Base-by-base conservation (phyloP, 2,113 vertebrate genomes). In the Nothocercus nigrocapillus region DNA sequence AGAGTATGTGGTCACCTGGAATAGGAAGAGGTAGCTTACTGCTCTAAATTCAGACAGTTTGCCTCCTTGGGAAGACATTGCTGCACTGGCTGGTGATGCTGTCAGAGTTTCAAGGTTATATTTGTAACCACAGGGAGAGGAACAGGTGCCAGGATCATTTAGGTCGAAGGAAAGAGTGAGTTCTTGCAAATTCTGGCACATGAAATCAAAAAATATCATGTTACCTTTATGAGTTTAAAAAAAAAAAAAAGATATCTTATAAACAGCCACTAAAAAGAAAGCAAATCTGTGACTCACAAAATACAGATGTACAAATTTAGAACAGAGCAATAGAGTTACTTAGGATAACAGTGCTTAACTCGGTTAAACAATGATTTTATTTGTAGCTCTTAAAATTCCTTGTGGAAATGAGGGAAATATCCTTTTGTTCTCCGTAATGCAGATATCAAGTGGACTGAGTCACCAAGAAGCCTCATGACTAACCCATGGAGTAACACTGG, bases 41-140 rank as follows among this genome's bases (percentile, higher is more conserved):
- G 86, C 82, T 74, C 84, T 78, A n/a, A 44, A 38, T 69, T 80
- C 69, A 74, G 69, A 44, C 12, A 42, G 13, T 82, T 51, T 85
- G 72, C 61, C 85, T 75, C n/a, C 61, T 78, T 51, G 70, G 83
- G 62, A 93, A 92, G 67, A 61, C 51, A 27, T 59, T 80, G 36
- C 59, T 69, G 36, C 32, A 9, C 38, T 0, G 0, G 45, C 0
- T 81, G 56, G 59, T 62, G 82, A 38, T 49, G 47, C 44, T 0
- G 0, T 36, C 40, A 51, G 49, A 66, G 59, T 62, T 80, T 85
- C 75, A 92, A 83, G 72, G 78, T 76, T 66, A 69, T 44, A 54
- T 89, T 85, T 89, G 32, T 1, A 2, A 40, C 34, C 34, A 44
- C 30, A 47, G 30, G 64, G 69, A 82, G 40, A 90, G 58, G 44